Conservation (phyloP, 1,140 invertebrate species). For the Ips typographus region DNA sequence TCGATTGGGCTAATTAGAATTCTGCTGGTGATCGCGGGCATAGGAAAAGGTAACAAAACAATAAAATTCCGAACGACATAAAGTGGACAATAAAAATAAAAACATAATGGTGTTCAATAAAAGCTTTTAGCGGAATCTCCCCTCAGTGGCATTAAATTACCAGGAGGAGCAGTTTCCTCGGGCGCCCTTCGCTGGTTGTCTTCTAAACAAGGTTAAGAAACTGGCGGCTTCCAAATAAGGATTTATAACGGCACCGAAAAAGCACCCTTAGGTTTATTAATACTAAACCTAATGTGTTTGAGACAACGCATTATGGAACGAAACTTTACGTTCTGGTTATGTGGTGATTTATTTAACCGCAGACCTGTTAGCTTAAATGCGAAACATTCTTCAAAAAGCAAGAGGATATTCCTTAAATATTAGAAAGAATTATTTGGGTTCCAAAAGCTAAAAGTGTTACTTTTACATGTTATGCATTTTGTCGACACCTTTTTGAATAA, state of each 20-base stretch:
- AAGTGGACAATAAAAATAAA: too few species aligned
- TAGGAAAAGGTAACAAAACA: too few species aligned
- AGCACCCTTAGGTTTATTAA: constrained; percentile 16
- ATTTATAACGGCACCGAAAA: constrained; percentile 17
- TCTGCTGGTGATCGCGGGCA: too few species aligned
- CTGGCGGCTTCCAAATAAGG: constrained; percentile 14
- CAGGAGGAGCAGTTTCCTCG: constrained; percentile 15
- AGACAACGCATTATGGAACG: constrained; percentile 31
- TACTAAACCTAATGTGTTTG: constrained; percentile 15
- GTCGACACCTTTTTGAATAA: too few species aligned
- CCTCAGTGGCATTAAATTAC: constrained; percentile 15
- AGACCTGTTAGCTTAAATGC: neutral
- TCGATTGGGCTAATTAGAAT: too few species aligned
- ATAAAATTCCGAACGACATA: too few species aligned
- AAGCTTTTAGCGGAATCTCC: constrained; percentile 4
- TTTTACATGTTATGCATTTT: too few species aligned
- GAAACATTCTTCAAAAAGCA: too few species aligned
- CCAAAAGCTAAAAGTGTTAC: too few species aligned
- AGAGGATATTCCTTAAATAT: too few species aligned
- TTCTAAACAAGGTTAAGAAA: constrained; percentile 22
- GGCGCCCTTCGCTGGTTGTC: constrained; percentile 5
- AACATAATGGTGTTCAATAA: neutral
- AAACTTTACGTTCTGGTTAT: constrained; percentile 6
- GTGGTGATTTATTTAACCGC: neutral
- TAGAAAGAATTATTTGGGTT: too few species aligned